These are phyloP conservation scores for Orthochromis indermauri DNA, from an alignment of 2,113 vertebrate genomes.

Conservation along the genomic window DNA sequence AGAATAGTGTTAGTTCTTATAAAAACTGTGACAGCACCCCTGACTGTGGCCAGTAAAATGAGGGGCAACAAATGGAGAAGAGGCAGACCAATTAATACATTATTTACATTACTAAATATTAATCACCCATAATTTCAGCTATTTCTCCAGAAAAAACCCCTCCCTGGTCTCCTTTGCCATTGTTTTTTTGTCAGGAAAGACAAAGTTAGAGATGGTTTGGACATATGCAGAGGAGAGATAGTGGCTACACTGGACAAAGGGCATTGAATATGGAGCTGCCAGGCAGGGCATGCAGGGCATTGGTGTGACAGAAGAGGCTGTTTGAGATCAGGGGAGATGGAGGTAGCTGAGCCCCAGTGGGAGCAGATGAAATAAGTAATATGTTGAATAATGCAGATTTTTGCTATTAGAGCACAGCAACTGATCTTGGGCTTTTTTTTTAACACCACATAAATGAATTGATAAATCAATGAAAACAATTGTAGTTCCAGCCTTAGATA, in stretches of 20 bases:
- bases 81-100: background rate
- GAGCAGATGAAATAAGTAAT: background rate
- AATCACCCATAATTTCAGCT: background rate
- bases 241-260: background rate
- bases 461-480: background rate
- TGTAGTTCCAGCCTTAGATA: background rate
- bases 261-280: background rate
- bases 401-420: background rate
- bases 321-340: background rate
- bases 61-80: background rate
- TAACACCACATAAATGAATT: background rate
- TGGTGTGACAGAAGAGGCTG: background rate
- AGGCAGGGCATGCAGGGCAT: background rate
- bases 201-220: background rate
- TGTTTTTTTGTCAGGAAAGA: background rate
- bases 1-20: background rate
- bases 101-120: background rate
- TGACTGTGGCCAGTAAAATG: background rate
- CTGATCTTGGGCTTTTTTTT: background rate
- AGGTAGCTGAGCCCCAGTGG: background rate
- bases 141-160: background rate
- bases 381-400: background rate
- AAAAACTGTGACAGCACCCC: background rate
- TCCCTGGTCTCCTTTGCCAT: background rate
- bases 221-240: background rate